Evolutionary conservation across 2,888 invertebrate species (phyloP), one percentile per base, ranked within the genome.

Genomic region (Acronicta aceris): DNA sequence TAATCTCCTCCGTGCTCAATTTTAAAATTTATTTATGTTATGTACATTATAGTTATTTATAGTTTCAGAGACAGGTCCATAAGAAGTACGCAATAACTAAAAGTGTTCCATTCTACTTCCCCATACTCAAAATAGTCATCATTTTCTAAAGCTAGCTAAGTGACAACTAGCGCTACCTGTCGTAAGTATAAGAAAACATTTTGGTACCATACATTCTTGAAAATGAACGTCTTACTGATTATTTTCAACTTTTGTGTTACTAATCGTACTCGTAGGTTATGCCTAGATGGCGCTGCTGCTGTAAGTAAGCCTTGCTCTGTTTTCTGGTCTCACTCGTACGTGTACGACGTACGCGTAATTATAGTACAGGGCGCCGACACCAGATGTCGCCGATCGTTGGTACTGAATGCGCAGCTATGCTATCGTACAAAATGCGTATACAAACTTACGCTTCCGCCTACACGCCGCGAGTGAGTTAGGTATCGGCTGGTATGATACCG

Each of bases 361-460:
- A 3, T 16, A 52, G 17, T 10, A 50, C 67, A 8, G 38, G 17
- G 33, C 45, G 0, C 4, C 5, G 17, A 30, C 49, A 13, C 42
- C 10, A 70, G 69, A 76, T 76, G 79, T 59, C 76, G 13, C 50
- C 55, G 4, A 9, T 25, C 21, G 8, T 46, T 46, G 9, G 48
- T 60, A 57, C 62, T 54, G 50, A 67, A 73, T 66, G 69, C 71
- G 66, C 63, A 60, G 69, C 45, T 33, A 55, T 65, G 61, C 57
- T 65, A 64, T 62, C 71, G 62, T 67, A 68, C 51, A 59, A 62
- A 69, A 55, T 66, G 71, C 71, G 65, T 68, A 76, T 52, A 71
- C 76, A 71, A 71, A 69, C 61, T 63, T 52, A 66, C 69, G 73
- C 76, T 76, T 80, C 71, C 78, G 73, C 79, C 81, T 75, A 79